Evolutionary conservation across 2,113 vertebrate species (phyloP).

Genomic region (Pseudopodoces humilis): DNA sequence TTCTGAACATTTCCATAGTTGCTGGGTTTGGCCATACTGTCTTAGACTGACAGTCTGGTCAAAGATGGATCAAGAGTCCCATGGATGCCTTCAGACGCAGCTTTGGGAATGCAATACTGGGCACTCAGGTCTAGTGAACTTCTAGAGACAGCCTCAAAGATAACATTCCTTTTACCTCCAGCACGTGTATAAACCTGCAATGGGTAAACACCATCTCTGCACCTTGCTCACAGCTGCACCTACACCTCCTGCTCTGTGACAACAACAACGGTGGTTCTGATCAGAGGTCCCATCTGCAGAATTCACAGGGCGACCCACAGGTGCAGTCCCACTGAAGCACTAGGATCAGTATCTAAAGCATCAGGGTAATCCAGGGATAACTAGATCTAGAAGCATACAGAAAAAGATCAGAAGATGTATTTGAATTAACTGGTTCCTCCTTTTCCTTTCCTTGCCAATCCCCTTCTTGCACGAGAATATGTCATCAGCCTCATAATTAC

Average conservation of each 20-base stretch:
- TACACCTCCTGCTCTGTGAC: not conserved
- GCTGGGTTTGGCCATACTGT: not conserved
- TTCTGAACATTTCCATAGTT: not conserved
- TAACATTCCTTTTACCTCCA: not conserved
- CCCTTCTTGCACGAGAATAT: not conserved
- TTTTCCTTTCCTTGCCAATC: slow-evolving; percentile 13
- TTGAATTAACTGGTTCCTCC: slow-evolving; percentile 12
- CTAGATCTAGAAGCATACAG: not conserved
- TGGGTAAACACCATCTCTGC: not conserved
- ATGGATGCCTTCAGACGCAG: not conserved
- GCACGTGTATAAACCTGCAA: accelerated
- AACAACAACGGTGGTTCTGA: not conserved
- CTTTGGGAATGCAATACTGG: not conserved
- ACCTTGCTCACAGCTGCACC: not conserved
- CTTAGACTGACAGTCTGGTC: not conserved
- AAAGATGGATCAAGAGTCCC: not conserved
- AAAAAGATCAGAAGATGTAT: not conserved
- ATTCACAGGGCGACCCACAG: not conserved
- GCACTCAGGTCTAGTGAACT: not conserved
- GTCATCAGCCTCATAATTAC: slow-evolving; percentile 1
- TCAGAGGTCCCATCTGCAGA: not conserved
- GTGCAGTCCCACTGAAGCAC: not conserved
- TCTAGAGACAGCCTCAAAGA: not conserved
- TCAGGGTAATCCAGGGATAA: not conserved
- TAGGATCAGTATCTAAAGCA: not conserved